phyloP scores from a whole-genome alignment of 2,888 invertebrate genomes.

The Deilephila porcellus region DNA sequence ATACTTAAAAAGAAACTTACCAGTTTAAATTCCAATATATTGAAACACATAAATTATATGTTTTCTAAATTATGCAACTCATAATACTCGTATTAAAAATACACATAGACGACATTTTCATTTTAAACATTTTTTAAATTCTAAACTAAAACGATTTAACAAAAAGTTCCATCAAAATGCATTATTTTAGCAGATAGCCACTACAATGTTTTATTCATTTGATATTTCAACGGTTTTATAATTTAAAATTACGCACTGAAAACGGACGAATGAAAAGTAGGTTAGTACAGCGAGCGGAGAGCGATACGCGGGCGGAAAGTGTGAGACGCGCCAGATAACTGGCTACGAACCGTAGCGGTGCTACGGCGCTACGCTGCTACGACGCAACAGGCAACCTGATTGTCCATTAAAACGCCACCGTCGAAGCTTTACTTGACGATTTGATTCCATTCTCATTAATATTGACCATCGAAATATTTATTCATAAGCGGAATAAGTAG shows the following conservation, averaged over 20 bases:
- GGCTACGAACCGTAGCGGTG: constrained; percentile 66
- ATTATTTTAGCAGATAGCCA: constrained; percentile 51
- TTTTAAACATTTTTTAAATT: constrained; percentile 34
- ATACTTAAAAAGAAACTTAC: too few relatives aligned
- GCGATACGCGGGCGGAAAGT: constrained; percentile 70
- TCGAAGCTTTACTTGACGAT: background rate
- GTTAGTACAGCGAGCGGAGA: constrained; percentile 55
- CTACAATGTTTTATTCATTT: constrained; percentile 47
- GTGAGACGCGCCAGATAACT: constrained; percentile 72
- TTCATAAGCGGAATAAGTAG: background rate
- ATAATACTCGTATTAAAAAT: background rate
- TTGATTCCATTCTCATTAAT: background rate
- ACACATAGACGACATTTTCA: background rate
- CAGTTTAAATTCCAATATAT: too few relatives aligned
- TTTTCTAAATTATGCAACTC: too few relatives aligned
- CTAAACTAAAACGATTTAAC: constrained; percentile 51
- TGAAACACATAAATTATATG: too few relatives aligned
- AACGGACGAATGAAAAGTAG: constrained; percentile 54
- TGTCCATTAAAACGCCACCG: constrained; percentile 25
- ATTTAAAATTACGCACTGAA: constrained; percentile 43
- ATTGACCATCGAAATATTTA: background rate
- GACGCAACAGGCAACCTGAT: constrained; percentile 68
- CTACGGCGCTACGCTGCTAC: constrained; percentile 53
- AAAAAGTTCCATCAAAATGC: constrained; percentile 50
- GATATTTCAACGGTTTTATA: constrained; percentile 45